Percentiles rank a stretch among this genome's conserved stretches.
Conservation (phyloP, 2,888 invertebrate species). For the Mactromeris polynyma region DNA sequence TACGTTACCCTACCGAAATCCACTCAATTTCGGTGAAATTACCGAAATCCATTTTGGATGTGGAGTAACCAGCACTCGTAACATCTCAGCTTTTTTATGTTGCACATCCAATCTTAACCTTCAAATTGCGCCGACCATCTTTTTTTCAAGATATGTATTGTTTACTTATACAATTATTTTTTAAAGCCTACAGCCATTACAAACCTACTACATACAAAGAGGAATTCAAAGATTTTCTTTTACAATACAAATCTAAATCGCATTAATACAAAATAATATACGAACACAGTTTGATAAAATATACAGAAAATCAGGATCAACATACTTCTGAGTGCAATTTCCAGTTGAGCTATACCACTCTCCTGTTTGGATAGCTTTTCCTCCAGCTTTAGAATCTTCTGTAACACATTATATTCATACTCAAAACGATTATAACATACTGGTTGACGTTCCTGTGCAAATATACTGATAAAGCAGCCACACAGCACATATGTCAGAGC, state of each 20-base stretch:
- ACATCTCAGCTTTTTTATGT: too few relatives aligned
- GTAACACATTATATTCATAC: slow-evolving; percentile 12
- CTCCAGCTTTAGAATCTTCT: not conserved
- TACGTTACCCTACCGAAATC: too few relatives aligned
- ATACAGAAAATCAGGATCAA: too few relatives aligned
- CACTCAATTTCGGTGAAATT: not conserved
- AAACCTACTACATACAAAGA: not conserved
- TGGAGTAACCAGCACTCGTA: not conserved
- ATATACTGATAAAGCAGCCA: not conserved
- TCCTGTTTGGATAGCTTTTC: not conserved
- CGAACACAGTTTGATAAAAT: not conserved
- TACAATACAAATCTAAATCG: not conserved
- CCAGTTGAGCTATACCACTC: not conserved
- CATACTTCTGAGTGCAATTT: not conserved
- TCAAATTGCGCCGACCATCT: too few relatives aligned
- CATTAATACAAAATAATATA: not conserved
- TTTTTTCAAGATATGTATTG: too few relatives aligned
- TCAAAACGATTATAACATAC: not conserved
- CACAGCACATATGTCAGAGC: too few relatives aligned
- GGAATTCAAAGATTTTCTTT: not conserved
- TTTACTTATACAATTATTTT: too few relatives aligned
- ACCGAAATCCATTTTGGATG: too few relatives aligned
- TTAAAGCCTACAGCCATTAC: too few relatives aligned
- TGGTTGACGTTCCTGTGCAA: too few relatives aligned
- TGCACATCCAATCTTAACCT: too few relatives aligned